Evolutionary conservation across 2,888 invertebrate species (phyloP).

Genomic region (Leptopilina myrica): DNA sequence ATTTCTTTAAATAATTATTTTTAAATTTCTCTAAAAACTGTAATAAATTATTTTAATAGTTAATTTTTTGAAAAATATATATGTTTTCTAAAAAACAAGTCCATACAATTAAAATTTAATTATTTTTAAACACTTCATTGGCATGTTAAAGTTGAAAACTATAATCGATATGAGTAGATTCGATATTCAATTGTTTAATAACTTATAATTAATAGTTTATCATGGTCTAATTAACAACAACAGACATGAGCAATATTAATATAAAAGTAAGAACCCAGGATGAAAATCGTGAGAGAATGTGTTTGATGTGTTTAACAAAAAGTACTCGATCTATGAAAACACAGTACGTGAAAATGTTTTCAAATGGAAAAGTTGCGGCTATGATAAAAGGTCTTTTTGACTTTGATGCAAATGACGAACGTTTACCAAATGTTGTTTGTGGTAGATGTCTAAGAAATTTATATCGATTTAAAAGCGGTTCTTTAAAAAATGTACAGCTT

Average conservation of each 20-base stretch:
- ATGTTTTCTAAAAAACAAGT: slow-evolving; percentile 27
- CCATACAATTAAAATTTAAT: slow-evolving; percentile 33
- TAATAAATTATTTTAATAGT: slow-evolving; percentile 4
- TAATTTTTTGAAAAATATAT: slow-evolving; percentile 2
- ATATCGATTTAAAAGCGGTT: too few relatives aligned
- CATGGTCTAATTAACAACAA: slow-evolving; percentile 11
- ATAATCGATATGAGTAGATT: slow-evolving; percentile 22
- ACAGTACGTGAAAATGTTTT: slow-evolving; percentile 25
- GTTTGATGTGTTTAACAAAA: slow-evolving; percentile 33
- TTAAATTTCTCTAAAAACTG: slow-evolving; percentile 7
- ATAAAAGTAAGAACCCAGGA: not conserved
- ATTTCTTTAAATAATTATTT: slow-evolving; percentile 21
- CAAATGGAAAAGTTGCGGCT: slow-evolving; percentile 22
- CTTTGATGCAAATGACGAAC: slow-evolving; percentile 33
- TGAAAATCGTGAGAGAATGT: slow-evolving; percentile 31
- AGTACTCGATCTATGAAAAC: slow-evolving; percentile 21
- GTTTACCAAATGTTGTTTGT: slow-evolving; percentile 35
- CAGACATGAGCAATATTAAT: slow-evolving; percentile 6
- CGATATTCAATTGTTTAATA: slow-evolving; percentile 12
- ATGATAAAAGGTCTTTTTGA: slow-evolving; percentile 30
- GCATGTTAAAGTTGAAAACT: slow-evolving; percentile 20
- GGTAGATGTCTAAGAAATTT: slow-evolving; percentile 28
- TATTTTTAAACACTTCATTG: slow-evolving; percentile 16
- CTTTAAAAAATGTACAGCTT: too few relatives aligned
- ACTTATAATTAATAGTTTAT: slow-evolving; percentile 11